Conservation (phyloP, 1,140 invertebrate genomes). For the Conopomorpha cramerella region DNA sequence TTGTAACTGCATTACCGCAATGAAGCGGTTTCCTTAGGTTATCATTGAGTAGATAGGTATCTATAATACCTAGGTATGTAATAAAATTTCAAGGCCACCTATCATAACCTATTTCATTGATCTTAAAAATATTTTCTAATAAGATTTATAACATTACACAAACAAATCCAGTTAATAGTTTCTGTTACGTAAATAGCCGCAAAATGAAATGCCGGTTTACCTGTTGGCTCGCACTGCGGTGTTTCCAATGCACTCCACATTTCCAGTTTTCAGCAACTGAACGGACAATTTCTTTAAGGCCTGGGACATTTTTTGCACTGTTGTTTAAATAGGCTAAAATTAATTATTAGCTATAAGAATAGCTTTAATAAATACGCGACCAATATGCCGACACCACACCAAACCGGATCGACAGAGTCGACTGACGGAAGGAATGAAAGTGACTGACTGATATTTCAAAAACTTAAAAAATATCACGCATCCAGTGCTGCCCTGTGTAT, state of each 20-base stretch:
- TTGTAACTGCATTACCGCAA: too few species aligned
- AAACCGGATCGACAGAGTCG: neutral
- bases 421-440: neutral
- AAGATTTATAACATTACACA: too few species aligned
- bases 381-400: neutral
- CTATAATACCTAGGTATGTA: too few species aligned
- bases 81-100: too few species aligned
- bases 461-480: neutral
- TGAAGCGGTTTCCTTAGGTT: too few species aligned
- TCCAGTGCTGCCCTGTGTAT: neutral
- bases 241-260: conserved; percentile 23
- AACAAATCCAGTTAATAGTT: too few species aligned
- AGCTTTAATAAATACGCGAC: neutral
- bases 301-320: conserved; percentile 28
- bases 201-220: conserved; percentile 29
- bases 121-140: too few species aligned
- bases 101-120: too few species aligned
- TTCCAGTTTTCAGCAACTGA: conserved; percentile 36
- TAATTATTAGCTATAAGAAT: neutral
- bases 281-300: conserved; percentile 31
- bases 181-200: conserved; percentile 39
- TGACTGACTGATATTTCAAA: neutral
- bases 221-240: conserved; percentile 27
- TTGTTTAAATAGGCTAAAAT: neutral
- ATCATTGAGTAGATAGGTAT: too few species aligned